Conservation (phyloP, 2,888 invertebrate species). For the Bruchidius siliquastri region DNA sequence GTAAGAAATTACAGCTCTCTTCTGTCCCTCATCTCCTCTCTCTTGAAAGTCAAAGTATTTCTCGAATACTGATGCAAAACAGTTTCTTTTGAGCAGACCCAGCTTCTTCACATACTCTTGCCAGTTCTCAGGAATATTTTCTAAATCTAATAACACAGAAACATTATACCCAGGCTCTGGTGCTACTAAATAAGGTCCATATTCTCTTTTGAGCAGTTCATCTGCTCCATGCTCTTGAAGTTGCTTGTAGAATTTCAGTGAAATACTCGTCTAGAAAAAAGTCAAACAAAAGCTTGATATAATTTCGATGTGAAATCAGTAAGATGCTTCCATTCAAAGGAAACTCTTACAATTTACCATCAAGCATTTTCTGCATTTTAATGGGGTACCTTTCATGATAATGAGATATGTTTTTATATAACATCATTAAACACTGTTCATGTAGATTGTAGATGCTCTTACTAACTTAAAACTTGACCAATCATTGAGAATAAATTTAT, state of each 20-base stretch:
- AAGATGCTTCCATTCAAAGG: too few species aligned
- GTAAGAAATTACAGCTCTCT: constrained; percentile 96
- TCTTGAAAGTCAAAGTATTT: constrained; percentile 99
- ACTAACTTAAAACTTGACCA: too few species aligned
- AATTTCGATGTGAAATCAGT: too few species aligned
- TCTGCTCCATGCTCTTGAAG: constrained; percentile 98
- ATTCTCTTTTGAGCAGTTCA: constrained; percentile 88
- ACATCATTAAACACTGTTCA: too few species aligned
- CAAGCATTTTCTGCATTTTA: too few species aligned
- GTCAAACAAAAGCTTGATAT: neutral
- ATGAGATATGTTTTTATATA: too few species aligned
- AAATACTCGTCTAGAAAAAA: constrained; percentile 85
- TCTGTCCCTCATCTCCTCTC: constrained; percentile 82
- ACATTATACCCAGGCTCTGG: constrained; percentile 95
- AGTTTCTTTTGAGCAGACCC: constrained; percentile 92
- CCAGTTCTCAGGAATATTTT: constrained; percentile 87
- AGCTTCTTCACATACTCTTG: constrained; percentile 86
- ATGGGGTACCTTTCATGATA: too few species aligned
- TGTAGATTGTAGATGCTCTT: too few species aligned
- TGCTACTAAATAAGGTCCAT: constrained; percentile 76
- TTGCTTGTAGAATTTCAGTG: constrained; percentile 97
- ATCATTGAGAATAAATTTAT: too few species aligned
- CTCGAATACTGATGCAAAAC: constrained; percentile 99
- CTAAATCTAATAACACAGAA: constrained; percentile 87
- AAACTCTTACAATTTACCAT: too few species aligned